These are phyloP conservation scores for Pangasius macronema DNA, from an alignment of 2,797 vertebrate genomes.

Conservation along the genomic window DNA sequence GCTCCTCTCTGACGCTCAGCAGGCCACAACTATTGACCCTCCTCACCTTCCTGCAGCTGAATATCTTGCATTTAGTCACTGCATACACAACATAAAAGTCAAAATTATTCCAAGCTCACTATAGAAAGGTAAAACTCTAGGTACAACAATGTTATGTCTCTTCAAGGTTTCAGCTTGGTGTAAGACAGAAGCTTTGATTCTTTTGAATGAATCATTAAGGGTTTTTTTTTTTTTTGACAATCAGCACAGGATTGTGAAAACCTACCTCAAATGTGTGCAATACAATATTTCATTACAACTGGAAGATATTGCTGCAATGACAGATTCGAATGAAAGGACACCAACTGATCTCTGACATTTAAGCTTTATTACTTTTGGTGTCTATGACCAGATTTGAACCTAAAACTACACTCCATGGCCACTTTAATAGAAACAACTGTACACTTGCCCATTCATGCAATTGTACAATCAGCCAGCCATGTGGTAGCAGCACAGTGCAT, in stretches of 20 bases:
- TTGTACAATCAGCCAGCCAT: not conserved
- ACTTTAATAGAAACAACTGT: not conserved
- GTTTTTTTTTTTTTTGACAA: not conserved
- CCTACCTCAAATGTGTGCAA: not conserved
- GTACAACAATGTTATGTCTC: not conserved
- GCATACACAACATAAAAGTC: not conserved
- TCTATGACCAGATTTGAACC: constrained; percentile 6
- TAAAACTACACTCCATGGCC: not conserved
- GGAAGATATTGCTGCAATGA: not conserved
- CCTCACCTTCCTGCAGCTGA: constrained; percentile 72
- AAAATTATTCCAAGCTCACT: not conserved
- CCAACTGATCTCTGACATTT: constrained; percentile 26
- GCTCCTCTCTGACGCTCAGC: constrained; percentile 74
- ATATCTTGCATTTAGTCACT: constrained; percentile 49
- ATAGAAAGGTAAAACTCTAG: not conserved
- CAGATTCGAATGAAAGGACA: not conserved
- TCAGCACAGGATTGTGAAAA: not conserved
- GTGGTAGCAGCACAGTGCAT: not conserved
- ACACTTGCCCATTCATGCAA: not conserved
- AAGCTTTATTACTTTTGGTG: constrained; percentile 14
- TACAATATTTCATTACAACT: constrained; percentile 24
- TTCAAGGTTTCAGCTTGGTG: not conserved
- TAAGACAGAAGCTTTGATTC: not conserved
- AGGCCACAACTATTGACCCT: constrained; percentile 76
- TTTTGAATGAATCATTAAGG: not conserved